Evolutionary conservation across 2,888 invertebrate species (phyloP).

Genomic region (Eulithis prunata): DNA sequence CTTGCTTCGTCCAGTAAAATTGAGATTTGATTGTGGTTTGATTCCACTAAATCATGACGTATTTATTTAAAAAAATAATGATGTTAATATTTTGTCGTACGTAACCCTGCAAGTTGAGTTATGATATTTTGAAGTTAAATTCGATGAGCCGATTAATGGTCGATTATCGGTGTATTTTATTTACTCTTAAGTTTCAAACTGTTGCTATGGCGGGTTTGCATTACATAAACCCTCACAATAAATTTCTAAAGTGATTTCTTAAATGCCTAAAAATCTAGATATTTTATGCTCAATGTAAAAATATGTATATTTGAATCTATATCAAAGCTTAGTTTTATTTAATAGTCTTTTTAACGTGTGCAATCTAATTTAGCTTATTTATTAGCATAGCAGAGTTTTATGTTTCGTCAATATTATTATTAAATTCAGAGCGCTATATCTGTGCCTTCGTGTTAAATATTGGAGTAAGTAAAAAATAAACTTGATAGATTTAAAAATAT

Average conservation of each 20-base stretch:
- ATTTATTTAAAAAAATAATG: no score
- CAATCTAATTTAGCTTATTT: slow-evolving; percentile 16
- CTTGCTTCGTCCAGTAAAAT: slow-evolving; percentile 34
- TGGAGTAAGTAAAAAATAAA: neutral
- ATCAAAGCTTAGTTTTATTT: slow-evolving; percentile 8
- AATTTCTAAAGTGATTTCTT: neutral
- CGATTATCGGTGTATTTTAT: no score
- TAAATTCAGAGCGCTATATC: no score
- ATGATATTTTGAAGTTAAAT: no score
- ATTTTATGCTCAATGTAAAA: slow-evolving; percentile 19
- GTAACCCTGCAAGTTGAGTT: no score
- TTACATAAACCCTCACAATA: no score
- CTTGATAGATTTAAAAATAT: neutral
- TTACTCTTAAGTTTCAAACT: no score
- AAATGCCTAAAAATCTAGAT: slow-evolving; percentile 1
- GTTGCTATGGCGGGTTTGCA: no score
- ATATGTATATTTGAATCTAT: slow-evolving; percentile 18
- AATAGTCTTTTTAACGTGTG: slow-evolving; percentile 10
- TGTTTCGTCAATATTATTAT: no score
- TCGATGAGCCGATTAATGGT: no score
- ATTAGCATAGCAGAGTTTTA: slow-evolving; percentile 3
- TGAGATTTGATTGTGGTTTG: neutral
- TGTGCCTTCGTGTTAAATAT: neutral
- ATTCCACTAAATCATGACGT: neutral
- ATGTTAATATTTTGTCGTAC: no score